Conservation (phyloP, 2,797 vertebrate genomes). For the Enteromius anoplus region DNA sequence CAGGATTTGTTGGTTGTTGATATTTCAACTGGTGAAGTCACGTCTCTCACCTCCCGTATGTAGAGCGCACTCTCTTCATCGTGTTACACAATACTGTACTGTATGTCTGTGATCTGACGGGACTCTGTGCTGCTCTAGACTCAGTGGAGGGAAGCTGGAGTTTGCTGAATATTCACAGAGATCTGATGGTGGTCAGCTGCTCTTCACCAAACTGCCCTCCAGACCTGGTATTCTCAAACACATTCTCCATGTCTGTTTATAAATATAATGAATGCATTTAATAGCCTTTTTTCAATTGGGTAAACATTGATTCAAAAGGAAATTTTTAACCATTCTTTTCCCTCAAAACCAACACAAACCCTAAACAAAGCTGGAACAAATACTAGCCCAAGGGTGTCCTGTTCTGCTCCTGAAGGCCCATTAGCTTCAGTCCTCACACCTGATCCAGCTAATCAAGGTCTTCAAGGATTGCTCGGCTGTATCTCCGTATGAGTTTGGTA, state of each 20-base stretch:
- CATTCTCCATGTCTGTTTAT: not conserved
- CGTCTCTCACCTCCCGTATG: slow-evolving; percentile 76
- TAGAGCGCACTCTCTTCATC: slow-evolving; percentile 14
- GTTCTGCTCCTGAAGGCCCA: too few species aligned
- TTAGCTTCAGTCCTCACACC: too few species aligned
- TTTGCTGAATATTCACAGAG: slow-evolving; percentile 84
- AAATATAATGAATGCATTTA: not conserved
- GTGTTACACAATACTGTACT: not conserved
- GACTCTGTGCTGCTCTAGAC: slow-evolving; percentile 61
- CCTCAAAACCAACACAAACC: too few species aligned
- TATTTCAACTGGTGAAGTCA: slow-evolving; percentile 70
- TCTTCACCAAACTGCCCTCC: slow-evolving; percentile 90
- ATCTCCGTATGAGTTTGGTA: too few species aligned
- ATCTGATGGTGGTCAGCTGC: slow-evolving; percentile 90
- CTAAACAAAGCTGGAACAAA: too few species aligned
- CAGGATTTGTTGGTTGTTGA: slow-evolving; percentile 83
- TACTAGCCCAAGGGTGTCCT: too few species aligned
- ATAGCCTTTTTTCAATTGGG: not conserved
- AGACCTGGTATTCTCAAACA: slow-evolving; percentile 77
- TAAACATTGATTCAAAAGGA: too few species aligned
- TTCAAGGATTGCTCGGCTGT: too few species aligned
- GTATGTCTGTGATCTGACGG: not conserved
- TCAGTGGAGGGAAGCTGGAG: slow-evolving; percentile 85
- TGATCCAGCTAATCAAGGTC: too few species aligned
- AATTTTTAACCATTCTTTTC: too few species aligned